Evolutionary conservation across 2,113 vertebrate genomes (phyloP).

Genomic region (Percina caprodes): DNA sequence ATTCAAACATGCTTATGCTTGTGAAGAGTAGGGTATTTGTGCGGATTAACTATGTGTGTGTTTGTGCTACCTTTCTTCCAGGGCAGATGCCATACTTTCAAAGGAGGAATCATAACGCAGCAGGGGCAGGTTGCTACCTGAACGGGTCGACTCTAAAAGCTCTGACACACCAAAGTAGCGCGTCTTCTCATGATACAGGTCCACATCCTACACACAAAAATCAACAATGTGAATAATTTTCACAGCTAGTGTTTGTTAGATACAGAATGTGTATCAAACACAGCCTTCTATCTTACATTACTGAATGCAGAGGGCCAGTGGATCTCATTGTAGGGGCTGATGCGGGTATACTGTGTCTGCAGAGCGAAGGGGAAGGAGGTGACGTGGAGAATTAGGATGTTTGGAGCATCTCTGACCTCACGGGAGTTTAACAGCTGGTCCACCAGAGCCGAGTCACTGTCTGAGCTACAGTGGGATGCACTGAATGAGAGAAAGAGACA

Average conservation of each 20-base stretch:
- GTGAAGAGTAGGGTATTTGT: background rate
- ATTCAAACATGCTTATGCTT: background rate
- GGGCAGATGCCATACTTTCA: constrained; percentile 92
- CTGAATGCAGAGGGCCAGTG: constrained; percentile 93
- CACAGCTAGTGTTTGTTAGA: background rate
- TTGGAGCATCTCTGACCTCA: constrained; percentile 92
- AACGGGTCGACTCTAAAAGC: constrained; percentile 92
- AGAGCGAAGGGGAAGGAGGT: constrained; percentile 96
- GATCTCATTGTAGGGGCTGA: constrained; percentile 97
- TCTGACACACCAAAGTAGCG: constrained; percentile 96
- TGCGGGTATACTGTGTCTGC: constrained; percentile 94
- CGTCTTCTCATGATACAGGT: constrained; percentile 92
- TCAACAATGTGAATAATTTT: background rate
- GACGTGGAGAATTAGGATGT: constrained; percentile 95
- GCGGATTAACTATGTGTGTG: constrained; percentile 5
- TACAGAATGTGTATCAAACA: background rate
- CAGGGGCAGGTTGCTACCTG: constrained; percentile 91
- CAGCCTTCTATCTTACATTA: constrained; percentile 83
- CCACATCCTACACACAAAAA: constrained; percentile 85
- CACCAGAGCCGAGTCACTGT: constrained; percentile 87
- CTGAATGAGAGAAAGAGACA: constrained; percentile 51
- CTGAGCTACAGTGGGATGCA: constrained; percentile 73
- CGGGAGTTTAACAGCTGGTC: constrained; percentile 94
- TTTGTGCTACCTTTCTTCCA: constrained; percentile 91
- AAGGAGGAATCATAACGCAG: constrained; percentile 96